Evolutionary conservation across 2,888 invertebrate species (phyloP).

Genomic region (Salpingus planirostris): DNA sequence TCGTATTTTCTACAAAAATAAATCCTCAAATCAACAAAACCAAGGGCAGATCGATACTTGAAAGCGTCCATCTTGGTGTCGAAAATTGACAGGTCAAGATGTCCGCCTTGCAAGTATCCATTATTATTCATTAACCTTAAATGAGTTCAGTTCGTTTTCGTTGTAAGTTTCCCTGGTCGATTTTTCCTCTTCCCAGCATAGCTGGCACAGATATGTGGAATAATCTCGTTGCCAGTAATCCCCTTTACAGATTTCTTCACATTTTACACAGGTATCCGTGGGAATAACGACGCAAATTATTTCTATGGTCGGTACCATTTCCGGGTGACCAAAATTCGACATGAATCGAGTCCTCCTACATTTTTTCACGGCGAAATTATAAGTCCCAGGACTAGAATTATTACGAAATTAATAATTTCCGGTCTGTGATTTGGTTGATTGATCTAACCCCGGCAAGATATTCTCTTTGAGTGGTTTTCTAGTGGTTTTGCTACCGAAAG

Average conservation of each 20-base stretch:
- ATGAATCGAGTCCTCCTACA: conserved; percentile 34
- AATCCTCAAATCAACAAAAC: too few relatives aligned
- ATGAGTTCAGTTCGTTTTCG: conserved; percentile 24
- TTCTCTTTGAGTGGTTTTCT: conserved; percentile 9
- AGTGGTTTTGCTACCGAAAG: conserved; percentile 22
- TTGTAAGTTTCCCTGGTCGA: conserved; percentile 27
- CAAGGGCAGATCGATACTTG: too few relatives aligned
- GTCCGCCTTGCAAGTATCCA: too few relatives aligned
- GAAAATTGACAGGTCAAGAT: too few relatives aligned
- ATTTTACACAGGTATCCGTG: conserved; percentile 39
- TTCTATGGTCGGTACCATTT: conserved; percentile 39
- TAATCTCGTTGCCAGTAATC: conserved; percentile 45
- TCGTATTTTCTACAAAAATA: conserved; percentile 34
- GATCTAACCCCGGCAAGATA: conserved; percentile 33
- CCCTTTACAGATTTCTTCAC: conserved; percentile 37
- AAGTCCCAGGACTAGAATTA: conserved; percentile 31
- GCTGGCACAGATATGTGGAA: conserved; percentile 38
- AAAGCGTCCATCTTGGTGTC: too few relatives aligned
- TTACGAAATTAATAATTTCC: background rate
- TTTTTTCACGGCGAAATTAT: conserved; percentile 19
- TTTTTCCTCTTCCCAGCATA: conserved; percentile 40
- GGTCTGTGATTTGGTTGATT: too few relatives aligned
- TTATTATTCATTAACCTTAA: conserved; percentile 30
- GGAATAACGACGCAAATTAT: conserved; percentile 39
- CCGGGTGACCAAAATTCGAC: conserved; percentile 40